Base-by-base conservation (phyloP, 2,113 vertebrate species). In the Athene cunicularia region DNA sequence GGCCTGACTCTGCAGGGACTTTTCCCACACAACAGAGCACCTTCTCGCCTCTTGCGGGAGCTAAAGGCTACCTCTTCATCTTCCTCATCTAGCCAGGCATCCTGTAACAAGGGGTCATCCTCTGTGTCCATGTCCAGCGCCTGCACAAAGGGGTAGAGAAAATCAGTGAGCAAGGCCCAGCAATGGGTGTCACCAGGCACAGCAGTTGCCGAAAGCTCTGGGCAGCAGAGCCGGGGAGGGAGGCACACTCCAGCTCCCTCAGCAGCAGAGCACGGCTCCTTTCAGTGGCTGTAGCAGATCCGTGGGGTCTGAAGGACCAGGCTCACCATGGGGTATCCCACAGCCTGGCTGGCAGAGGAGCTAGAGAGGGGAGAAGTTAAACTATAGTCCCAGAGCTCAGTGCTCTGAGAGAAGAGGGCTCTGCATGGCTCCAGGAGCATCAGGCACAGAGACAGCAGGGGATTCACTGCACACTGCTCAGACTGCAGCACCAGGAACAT, bases 51-150 rank as follows among this genome's bases (percentile, higher is more conserved):
- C 96, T 93, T 96, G 17, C 27, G 13, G 27, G 95, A 60, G 55
- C 95, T 93, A 33, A 95, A 83, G 50, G 92, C 88, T n/a, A 91
- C 86, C 35, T 98, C 99, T 66, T 98, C 98, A 59, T 98, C 98
- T 11, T 99, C 99, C 45, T 98, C 98, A 4, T 98, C 98, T 37
- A 97, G 96, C 98, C 99, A 99, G 68, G 97, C 97, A 0, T 98
- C 98, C 95, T 99, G 98, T 87, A 99, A 97, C 98, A 99, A 98
- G 4, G 98, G 98, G 77, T 99, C 99, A 87, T 99, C 99, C 59
- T 99, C 99, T 22, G 98, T 94, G 60, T 99, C 99, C 99, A 99
- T 99, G 88, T 84, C 93, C 95, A 87, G 56, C 30, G 5, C 96
- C 98, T 98, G 67, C 35, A 52, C 19, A 33, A 39, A 66, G 33